phyloP scores from a whole-genome alignment of 1,140 invertebrate genomes.

The Sitophilus oryzae region DNA sequence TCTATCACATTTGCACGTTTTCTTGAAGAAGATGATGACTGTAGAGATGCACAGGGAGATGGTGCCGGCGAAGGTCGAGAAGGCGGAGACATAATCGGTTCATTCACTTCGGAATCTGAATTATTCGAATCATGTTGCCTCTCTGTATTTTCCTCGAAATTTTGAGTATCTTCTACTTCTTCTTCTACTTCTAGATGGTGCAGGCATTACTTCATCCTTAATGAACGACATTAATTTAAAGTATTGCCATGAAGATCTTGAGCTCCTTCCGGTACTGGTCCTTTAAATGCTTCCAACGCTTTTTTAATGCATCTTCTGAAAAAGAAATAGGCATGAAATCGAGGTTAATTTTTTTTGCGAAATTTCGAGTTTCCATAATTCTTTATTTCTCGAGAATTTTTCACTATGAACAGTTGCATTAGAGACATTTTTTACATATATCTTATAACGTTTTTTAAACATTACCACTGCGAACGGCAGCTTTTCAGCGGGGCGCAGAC shows the following conservation, averaged over 20 bases:
- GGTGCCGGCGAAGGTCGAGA: slow-evolving; percentile 1
- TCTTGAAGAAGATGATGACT: background rate
- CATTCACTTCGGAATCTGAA: background rate
- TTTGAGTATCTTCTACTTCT: slow-evolving; percentile 1
- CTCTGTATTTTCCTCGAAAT: slow-evolving; percentile 1
- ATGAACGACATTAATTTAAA: slow-evolving; percentile 2
- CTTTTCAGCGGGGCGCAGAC: no score
- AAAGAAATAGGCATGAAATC: no score
- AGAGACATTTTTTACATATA: no score
- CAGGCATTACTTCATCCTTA: slow-evolving; percentile 5
- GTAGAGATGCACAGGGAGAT: no score
- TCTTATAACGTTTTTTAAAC: no score
- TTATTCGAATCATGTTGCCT: slow-evolving; percentile 1
- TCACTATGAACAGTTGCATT: no score
- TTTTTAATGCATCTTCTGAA: slow-evolving; percentile 4
- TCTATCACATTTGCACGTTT: background rate
- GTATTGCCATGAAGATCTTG: slow-evolving; percentile 3
- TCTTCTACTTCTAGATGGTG: background rate
- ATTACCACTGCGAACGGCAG: no score
- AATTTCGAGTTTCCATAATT: no score
- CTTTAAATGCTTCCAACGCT: no score
- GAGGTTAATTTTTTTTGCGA: no score
- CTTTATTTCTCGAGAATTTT: no score
- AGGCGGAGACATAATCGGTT: slow-evolving; percentile 1
- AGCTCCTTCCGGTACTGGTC: slow-evolving; percentile 4